These are phyloP conservation scores for Agrotis clavis DNA, from an alignment of 2,888 invertebrate genomes.

Conservation along the genomic window DNA sequence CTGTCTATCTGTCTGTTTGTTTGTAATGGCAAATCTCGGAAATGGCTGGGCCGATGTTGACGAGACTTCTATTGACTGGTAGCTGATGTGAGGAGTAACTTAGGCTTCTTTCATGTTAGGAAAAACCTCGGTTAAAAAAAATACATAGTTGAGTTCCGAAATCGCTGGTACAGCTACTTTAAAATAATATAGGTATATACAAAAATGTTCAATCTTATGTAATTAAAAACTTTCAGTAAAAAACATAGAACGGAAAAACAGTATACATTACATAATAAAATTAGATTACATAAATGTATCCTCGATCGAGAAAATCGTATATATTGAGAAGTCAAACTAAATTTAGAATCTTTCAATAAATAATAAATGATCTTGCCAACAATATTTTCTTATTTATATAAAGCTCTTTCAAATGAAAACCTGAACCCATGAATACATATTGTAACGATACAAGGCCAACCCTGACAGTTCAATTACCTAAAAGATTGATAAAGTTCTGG, in stretches of 20 bases:
- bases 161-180: too few species aligned
- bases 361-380: not conserved
- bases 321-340: not conserved
- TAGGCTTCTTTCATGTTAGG: too few species aligned
- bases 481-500: slow-evolving; percentile 8
- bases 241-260: not conserved
- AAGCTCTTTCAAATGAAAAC: slow-evolving; percentile 27
- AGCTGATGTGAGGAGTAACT: too few species aligned
- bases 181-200: too few species aligned
- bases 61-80: too few species aligned
- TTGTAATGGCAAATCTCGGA: too few species aligned
- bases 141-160: too few species aligned
- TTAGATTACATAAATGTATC: not conserved
- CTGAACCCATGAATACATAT: not conserved
- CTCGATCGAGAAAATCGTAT: not conserved
- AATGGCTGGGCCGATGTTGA: too few species aligned
- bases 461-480: slow-evolving; percentile 13
- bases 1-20: too few species aligned
- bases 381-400: slow-evolving; percentile 4
- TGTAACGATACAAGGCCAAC: not conserved
- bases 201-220: too few species aligned
- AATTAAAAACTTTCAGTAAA: not conserved
- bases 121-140: too few species aligned
- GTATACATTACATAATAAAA: too few species aligned
- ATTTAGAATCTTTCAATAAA: not conserved